Conservation (phyloP, 2,113 vertebrate species). For the Antechinus stuartii region DNA sequence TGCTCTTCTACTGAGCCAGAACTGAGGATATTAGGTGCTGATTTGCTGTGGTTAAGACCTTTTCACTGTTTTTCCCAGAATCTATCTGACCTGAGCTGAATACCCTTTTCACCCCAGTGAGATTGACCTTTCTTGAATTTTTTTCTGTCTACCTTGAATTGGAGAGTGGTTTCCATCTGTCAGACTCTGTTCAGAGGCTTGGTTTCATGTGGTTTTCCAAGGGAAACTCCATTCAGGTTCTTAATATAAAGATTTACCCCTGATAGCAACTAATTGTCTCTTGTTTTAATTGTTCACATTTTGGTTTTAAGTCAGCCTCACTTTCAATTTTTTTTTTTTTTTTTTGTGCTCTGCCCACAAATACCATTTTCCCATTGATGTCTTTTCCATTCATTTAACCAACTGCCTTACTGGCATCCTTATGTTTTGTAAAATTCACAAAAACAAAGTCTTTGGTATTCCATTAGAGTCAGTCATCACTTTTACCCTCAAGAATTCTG, state of each 20-base stretch:
- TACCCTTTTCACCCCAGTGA: too few species aligned
- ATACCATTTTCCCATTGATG: slow-evolving; percentile 92
- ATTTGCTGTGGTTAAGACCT: too few species aligned
- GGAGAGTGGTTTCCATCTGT: too few species aligned
- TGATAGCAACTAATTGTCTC: slow-evolving; percentile 91
- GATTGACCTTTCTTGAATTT: too few species aligned
- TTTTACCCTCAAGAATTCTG: slow-evolving; percentile 94
- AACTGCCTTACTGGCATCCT: slow-evolving; percentile 95
- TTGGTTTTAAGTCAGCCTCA: slow-evolving; percentile 94
- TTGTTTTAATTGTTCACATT: slow-evolving; percentile 92
- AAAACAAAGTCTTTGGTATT: slow-evolving; percentile 86
- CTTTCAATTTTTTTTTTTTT: slow-evolving; percentile 90
- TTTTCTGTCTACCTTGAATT: too few species aligned
- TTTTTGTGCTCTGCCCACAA: slow-evolving; percentile 92
- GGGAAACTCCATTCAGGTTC: slow-evolving; percentile 56
- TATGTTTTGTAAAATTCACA: slow-evolving; percentile 91
- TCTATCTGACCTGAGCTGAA: too few species aligned
- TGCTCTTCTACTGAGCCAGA: too few species aligned
- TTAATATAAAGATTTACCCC: slow-evolving; percentile 94
- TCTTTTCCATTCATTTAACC: slow-evolving; percentile 96
- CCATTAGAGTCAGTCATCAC: slow-evolving; percentile 95
- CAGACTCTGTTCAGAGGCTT: too few species aligned
- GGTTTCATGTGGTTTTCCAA: too few species aligned
- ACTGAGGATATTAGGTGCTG: too few species aligned
- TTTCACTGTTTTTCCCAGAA: too few species aligned